These are phyloP conservation scores for Tetramorium bicarinatum DNA, from an alignment of 2,888 invertebrate species.

Conservation along the genomic window DNA sequence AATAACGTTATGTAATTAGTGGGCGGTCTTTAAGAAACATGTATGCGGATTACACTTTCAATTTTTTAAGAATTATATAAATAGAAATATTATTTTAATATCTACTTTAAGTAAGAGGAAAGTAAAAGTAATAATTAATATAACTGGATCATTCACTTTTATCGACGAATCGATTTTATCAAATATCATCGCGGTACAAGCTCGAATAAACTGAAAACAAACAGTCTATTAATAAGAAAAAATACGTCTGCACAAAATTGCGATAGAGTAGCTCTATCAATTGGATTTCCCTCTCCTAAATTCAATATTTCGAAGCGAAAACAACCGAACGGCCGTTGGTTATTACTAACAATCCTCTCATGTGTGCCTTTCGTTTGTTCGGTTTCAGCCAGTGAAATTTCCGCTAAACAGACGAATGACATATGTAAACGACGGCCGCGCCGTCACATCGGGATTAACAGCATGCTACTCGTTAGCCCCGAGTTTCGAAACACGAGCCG, in stretches of 20 bases:
- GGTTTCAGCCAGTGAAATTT: constrained; percentile 31
- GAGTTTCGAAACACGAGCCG: constrained; percentile 26
- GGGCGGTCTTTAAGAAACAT: no score
- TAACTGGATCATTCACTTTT: not conserved
- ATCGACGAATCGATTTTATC: not conserved
- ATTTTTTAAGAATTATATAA: not conserved
- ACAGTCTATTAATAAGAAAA: constrained; percentile 11
- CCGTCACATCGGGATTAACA: constrained; percentile 37
- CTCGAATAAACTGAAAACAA: not conserved
- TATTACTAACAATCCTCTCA: constrained; percentile 31
- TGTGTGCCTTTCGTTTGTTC: constrained; percentile 2
- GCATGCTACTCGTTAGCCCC: constrained; percentile 32
- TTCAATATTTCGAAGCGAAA: constrained; percentile 19
- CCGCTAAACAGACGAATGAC: constrained; percentile 40
- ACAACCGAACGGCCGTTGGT: constrained; percentile 5
- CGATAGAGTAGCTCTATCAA: not conserved
- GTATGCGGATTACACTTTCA: not conserved
- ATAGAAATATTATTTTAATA: not conserved
- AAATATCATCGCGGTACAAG: not conserved
- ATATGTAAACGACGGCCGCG: constrained; percentile 42
- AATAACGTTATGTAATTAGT: no score
- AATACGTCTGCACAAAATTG: constrained; percentile 15
- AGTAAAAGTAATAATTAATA: not conserved
- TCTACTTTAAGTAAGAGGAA: not conserved
- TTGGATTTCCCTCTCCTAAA: not conserved